Percentiles rank a stretch among this genome's conserved stretches.
phyloP scores from a whole-genome alignment of 2,888 invertebrate species.

The Caenorhabditis drosophilae region DNA sequence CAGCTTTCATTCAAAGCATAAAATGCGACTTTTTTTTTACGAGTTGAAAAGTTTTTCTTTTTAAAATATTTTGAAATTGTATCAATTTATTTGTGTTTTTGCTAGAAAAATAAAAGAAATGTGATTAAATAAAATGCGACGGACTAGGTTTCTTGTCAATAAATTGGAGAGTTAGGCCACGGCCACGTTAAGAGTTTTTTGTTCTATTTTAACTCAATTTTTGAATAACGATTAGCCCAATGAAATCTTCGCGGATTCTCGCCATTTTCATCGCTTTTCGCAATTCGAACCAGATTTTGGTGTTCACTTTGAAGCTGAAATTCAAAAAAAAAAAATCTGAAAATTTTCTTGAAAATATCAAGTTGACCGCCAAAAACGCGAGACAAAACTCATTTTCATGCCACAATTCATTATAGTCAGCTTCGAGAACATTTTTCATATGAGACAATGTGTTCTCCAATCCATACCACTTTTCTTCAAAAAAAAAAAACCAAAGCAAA shows the following conservation, averaged over 20 bases:
- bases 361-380: slow-evolving; percentile 24
- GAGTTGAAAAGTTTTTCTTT: too few relatives aligned
- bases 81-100: too few relatives aligned
- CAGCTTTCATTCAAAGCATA: too few relatives aligned
- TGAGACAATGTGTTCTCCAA: slow-evolving; percentile 15
- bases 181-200: not conserved
- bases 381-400: slow-evolving; percentile 31
- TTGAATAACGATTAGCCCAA: slow-evolving; percentile 36
- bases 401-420: slow-evolving; percentile 30
- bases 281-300: slow-evolving; percentile 16
- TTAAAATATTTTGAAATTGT: too few relatives aligned
- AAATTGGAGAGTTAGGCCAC: too few relatives aligned
- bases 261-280: slow-evolving; percentile 21
- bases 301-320: slow-evolving; percentile 35
- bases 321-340: not conserved
- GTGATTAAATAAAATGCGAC: too few relatives aligned
- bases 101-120: too few relatives aligned
- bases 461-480: slow-evolving; percentile 23
- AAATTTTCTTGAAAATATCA: not conserved
- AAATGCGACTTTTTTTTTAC: too few relatives aligned
- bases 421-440: slow-evolving; percentile 28
- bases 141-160: too few relatives aligned
- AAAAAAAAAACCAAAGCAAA: too few relatives aligned
- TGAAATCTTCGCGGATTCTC: slow-evolving; percentile 32
- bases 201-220: slow-evolving; percentile 23